Conservation (phyloP, 2,888 invertebrate species). For the Heliconius hortense region DNA sequence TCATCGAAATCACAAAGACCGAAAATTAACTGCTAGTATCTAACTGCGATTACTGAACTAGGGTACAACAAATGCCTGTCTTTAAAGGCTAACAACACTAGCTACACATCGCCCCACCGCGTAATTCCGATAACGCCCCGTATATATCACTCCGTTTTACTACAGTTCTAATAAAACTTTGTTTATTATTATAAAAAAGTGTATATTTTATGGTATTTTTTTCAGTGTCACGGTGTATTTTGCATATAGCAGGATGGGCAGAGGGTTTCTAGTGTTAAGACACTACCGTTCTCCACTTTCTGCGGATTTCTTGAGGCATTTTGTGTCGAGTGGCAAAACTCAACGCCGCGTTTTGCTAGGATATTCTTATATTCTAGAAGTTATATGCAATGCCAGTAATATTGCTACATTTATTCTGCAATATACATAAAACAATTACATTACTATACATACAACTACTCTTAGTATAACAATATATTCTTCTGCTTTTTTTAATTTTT, state of each 20-base stretch:
- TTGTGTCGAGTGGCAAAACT: background rate
- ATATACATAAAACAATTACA: no score
- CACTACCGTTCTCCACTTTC: no score
- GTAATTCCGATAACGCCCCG: constrained; percentile 71
- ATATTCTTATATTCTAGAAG: no score
- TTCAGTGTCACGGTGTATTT: no score
- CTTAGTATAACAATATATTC: no score
- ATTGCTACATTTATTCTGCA: no score
- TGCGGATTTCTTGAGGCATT: background rate
- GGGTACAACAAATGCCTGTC: constrained; percentile 35
- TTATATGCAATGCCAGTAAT: no score
- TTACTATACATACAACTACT: no score
- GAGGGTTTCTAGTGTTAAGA: no score
- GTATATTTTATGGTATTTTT: no score
- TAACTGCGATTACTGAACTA: constrained; percentile 24
- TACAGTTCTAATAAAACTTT: constrained; percentile 6
- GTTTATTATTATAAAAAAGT: background rate
- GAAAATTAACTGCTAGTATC: constrained; percentile 39
- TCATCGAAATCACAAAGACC: constrained; percentile 12
- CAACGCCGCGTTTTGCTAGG: background rate
- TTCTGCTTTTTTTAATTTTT: no score
- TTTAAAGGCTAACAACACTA: constrained; percentile 51
- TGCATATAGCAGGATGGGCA: no score
- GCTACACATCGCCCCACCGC: constrained; percentile 58
- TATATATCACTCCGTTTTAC: constrained; percentile 61